Base-by-base conservation (phyloP, 2,888 invertebrate species). In the Dryadula phaetusa region DNA sequence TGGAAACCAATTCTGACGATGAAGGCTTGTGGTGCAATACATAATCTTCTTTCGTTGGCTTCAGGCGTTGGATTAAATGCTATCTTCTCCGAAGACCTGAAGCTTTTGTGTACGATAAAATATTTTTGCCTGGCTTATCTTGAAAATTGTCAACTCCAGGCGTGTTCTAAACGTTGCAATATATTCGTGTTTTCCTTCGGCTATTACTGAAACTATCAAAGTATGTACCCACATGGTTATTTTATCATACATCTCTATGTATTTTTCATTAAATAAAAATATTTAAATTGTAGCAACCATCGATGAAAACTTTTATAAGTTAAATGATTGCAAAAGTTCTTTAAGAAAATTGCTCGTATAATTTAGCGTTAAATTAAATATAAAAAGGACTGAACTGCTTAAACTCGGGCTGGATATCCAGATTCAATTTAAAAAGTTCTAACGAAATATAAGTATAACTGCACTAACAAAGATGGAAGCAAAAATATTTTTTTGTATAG, bases 401-500 rank as follows among this genome's bases (percentile, higher is more conserved):
- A 72, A 76, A 80, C 77, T 72, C 47, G 53, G 61, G 20, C 47
- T 44, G 54, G 65, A 69, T 72, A 79, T 78, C 80, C 77, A 70
- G 74, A 87, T 83, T 86, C 81, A 86, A 87, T 86, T 86, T 84
- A 80, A 84, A 84, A 88, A 88, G 82, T 88, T 87, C 76, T 72
- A 70, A 76, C 75, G 75, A 79, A 77, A 71, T 68, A 69, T 71
- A 77, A 72, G 75, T 78, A 67, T 69, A 77, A 82, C 73, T n/a
- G n/a, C n/a, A n/a, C n/a, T 83, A 52, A 20, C 22, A 32, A 22
- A 44, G 64, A 64, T 47, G 34, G 42, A 66, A 37, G 28, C 12
- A 25, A 52, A 44, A 52, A 40, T 58, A 69, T 52, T 44, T 65
- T 53, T 62, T 42, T 18, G 16, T 66, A 58, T 53, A 34, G 58